Conservation (phyloP, 2,113 vertebrate genomes). For the Tachuris rubrigastra region DNA sequence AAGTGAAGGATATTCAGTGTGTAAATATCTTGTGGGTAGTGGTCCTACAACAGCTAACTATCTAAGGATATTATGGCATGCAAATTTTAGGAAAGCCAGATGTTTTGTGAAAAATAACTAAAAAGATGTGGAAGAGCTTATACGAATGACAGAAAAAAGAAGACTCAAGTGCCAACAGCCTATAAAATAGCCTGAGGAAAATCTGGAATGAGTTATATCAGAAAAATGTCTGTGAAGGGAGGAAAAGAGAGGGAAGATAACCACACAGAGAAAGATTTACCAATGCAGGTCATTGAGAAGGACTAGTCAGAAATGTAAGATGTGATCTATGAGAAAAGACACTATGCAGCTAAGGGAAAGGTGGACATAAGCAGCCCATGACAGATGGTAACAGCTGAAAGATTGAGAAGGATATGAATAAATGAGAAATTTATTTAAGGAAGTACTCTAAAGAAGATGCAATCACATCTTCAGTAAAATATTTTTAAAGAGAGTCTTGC, state of each 20-base stretch:
- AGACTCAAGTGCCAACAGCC: neutral
- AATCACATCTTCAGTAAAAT: neutral
- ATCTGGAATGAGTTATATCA: constrained; percentile 11
- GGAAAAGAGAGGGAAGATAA: neutral
- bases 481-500: neutral
- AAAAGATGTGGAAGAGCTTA: neutral
- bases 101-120: neutral
- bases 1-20: neutral
- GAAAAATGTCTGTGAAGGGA: constrained; percentile 2
- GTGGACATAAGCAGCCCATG: neutral
- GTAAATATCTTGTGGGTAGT: neutral
- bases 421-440: neutral
- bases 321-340: neutral
- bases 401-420: neutral
- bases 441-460: neutral
- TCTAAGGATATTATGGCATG: neutral
- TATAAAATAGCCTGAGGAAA: constrained; percentile 31
- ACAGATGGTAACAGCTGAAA: neutral
- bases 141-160: neutral
- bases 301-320: neutral
- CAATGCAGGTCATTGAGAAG: neutral
- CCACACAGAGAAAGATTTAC: neutral
- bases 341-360: neutral
- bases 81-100: neutral
- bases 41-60: neutral